A percentile compares a stretch with the other conserved stretches of the same genome.
phyloP scores from a whole-genome alignment of 1,140 invertebrate species.

The Leptopilina clavipes region DNA sequence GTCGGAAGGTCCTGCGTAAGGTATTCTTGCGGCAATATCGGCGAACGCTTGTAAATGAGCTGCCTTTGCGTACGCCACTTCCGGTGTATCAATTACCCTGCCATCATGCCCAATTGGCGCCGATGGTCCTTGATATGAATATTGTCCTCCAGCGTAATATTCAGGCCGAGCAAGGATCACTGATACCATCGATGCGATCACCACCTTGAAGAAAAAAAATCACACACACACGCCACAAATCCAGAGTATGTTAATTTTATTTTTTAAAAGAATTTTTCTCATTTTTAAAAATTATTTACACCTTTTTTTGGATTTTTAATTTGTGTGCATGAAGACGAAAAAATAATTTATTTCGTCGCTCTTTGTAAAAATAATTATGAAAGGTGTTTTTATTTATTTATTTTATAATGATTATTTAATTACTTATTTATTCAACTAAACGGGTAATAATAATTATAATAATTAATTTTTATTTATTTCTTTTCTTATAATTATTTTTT shows the following conservation, averaged over 20 bases:
- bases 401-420: too few species aligned
- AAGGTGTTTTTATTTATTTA: too few species aligned
- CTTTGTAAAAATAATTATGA: too few species aligned
- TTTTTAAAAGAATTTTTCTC: not conserved
- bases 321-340: too few species aligned
- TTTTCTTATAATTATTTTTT: too few species aligned
- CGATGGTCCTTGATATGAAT: constrained; percentile 66
- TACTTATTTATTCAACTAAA: too few species aligned
- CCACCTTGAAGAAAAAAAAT: constrained; percentile 38
- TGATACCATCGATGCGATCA: constrained; percentile 34
- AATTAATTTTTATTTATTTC: too few species aligned
- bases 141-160: constrained; percentile 32
- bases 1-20: constrained; percentile 47
- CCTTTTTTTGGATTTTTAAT: too few species aligned
- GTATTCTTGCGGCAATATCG: constrained; percentile 51
- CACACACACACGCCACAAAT: not conserved
- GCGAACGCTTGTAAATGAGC: constrained; percentile 70
- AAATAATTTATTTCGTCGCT: too few species aligned
- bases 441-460: too few species aligned
- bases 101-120: constrained; percentile 74
- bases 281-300: not conserved
- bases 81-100: constrained; percentile 75
- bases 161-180: constrained; percentile 42
- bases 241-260: not conserved
- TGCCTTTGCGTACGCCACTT: constrained; percentile 77